phyloP scores from a whole-genome alignment of 2,113 vertebrate genomes.

The Epinephelus lanceolatus region DNA sequence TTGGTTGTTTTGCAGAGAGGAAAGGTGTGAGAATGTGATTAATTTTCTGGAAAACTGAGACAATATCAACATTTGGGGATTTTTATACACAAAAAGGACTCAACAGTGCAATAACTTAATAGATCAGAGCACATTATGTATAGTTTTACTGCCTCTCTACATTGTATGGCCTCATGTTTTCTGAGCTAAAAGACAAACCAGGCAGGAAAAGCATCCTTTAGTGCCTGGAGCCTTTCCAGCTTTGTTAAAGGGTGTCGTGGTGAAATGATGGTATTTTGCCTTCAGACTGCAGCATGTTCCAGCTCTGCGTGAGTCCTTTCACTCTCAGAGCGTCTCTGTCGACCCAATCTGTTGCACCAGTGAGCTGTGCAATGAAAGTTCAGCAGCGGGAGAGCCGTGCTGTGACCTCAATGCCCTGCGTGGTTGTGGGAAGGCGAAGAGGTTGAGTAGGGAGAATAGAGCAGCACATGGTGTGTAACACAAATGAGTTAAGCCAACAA shows the following conservation, averaged over 20 bases:
- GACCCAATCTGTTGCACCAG: constrained; percentile 73
- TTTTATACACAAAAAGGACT: not conserved
- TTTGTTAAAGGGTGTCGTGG: constrained; percentile 23
- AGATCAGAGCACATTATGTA: not conserved
- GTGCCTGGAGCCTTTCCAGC: constrained; percentile 5
- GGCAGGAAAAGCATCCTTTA: not conserved
- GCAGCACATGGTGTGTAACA: constrained; percentile 19
- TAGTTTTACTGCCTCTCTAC: not conserved
- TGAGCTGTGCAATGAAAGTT: constrained; percentile 67
- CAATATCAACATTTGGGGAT: not conserved
- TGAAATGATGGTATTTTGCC: constrained; percentile 23
- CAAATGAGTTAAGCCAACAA: constrained; percentile 1
- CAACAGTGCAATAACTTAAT: not conserved
- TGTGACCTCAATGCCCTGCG: constrained; percentile 49
- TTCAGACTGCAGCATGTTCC: constrained; percentile 36
- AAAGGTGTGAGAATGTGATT: not conserved
- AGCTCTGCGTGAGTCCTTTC: constrained; percentile 49
- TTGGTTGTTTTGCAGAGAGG: not conserved
- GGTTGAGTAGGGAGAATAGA: constrained; percentile 16
- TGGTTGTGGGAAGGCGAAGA: not conserved
- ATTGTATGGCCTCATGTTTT: not conserved
- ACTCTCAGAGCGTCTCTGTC: constrained; percentile 47
- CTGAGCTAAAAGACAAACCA: not conserved
- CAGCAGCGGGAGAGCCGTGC: constrained; percentile 43
- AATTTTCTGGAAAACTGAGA: not conserved